These are phyloP conservation scores for Vombatus ursinus DNA, from an alignment of 2,113 vertebrate species.

Conservation along the genomic window DNA sequence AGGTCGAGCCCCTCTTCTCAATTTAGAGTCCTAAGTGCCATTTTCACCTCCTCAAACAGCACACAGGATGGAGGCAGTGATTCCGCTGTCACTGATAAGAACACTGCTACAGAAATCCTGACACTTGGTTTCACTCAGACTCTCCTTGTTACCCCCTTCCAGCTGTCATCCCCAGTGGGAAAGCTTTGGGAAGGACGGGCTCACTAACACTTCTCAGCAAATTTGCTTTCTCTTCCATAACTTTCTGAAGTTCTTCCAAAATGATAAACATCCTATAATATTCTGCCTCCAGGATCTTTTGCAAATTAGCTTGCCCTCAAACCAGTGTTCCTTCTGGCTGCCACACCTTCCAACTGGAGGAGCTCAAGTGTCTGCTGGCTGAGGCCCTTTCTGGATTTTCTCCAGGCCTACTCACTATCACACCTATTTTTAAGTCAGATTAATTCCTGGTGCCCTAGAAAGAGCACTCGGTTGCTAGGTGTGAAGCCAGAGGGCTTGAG, in stretches of 20 bases:
- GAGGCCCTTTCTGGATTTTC: neutral
- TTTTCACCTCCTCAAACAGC: neutral
- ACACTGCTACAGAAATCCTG: neutral
- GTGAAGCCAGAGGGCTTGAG: neutral
- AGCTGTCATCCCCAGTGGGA: neutral
- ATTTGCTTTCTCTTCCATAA: neutral
- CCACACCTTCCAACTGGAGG: neutral
- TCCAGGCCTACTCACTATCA: neutral
- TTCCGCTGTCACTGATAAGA: neutral
- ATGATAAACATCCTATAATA: neutral
- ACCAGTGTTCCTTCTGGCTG: neutral
- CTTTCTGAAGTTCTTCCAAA: neutral
- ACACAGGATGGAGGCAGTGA: neutral
- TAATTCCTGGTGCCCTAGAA: neutral
- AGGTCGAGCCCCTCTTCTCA: neutral
- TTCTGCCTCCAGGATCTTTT: neutral
- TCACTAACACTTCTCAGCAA: neutral
- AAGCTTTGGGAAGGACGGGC: neutral
- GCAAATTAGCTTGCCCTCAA: neutral
- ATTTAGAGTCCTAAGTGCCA: neutral
- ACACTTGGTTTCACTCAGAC: neutral
- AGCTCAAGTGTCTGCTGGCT: neutral
- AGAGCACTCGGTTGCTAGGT: neutral
- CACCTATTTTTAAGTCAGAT: neutral
- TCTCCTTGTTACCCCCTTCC: neutral